Percentiles rank a stretch among this genome's conserved stretches.
Evolutionary conservation across 2,113 vertebrate genomes (phyloP).

Genomic region (Chascanopsetta lugubris): DNA sequence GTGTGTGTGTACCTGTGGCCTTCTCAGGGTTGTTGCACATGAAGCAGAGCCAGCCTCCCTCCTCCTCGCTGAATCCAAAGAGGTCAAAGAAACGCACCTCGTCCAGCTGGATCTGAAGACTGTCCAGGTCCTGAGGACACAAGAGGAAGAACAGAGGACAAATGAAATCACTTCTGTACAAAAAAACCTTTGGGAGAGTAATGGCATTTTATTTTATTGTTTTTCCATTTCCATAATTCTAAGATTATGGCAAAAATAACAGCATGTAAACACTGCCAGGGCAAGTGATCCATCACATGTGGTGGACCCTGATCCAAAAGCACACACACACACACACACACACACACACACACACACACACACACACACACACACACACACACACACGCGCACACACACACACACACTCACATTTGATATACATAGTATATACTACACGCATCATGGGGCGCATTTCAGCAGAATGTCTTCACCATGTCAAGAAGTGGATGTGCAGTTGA

Average conservation of each 20-base stretch:
- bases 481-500: too few relatives aligned
- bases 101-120: constrained; percentile 88
- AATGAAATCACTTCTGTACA: not conserved
- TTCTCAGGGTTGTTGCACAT: constrained; percentile 98
- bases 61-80: constrained; percentile 92
- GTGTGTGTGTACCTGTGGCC: constrained; percentile 84
- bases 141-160: constrained; percentile 5
- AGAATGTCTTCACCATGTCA: too few relatives aligned
- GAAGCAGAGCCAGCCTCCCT: constrained; percentile 92
- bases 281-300: not conserved
- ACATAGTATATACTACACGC: too few relatives aligned
- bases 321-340: not conserved
- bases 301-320: not conserved
- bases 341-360: not conserved
- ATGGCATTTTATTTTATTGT: too few relatives aligned
- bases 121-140: constrained; percentile 88
- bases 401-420: not conserved
- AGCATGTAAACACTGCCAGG: too few relatives aligned
- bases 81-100: constrained; percentile 98
- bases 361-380: not conserved
- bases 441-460: too few relatives aligned
- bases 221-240: too few relatives aligned
- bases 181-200: too few relatives aligned
- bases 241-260: not conserved
- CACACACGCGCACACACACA: too few relatives aligned